Conservation (phyloP, 53 echinoderm and acorn worm species). For the Apostichopus leukothele region DNA sequence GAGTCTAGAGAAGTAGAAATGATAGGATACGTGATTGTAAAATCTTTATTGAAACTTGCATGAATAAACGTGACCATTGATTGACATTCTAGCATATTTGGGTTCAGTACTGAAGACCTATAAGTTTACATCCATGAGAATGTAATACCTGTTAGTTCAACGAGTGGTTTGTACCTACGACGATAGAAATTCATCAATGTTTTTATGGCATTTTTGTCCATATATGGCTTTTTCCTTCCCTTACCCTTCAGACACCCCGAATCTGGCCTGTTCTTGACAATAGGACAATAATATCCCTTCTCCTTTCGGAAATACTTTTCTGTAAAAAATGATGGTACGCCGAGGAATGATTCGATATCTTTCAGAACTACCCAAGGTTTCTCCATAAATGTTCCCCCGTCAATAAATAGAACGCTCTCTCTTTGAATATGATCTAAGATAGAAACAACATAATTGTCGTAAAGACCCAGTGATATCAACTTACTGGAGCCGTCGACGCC, state of each 20-base stretch:
- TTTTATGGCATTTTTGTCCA: constrained; percentile 19
- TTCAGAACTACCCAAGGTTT: constrained; percentile 39
- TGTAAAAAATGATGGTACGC: constrained; percentile 4
- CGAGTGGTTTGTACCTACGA: neutral
- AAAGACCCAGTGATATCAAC: constrained; percentile 8
- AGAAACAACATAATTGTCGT: neutral
- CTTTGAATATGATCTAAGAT: neutral
- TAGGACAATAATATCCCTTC: constrained; percentile 3
- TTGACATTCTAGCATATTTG: too few relatives aligned
- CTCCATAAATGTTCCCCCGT: constrained; percentile 20
- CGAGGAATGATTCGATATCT: constrained; percentile 26
- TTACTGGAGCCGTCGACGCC: constrained; percentile 2
- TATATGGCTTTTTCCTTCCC: constrained; percentile 4
- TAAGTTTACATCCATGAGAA: constrained; percentile 19
- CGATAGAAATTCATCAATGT: neutral
- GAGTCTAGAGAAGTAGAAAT: too few relatives aligned
- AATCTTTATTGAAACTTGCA: too few relatives aligned
- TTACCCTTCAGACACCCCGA: constrained; percentile 26
- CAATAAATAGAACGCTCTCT: constrained; percentile 2
- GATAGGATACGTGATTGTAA: too few relatives aligned
- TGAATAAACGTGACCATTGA: too few relatives aligned
- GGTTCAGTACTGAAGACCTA: too few relatives aligned
- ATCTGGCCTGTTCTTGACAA: constrained; percentile 7
- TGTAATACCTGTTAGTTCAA: neutral
- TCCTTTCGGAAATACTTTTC: constrained; percentile 9